Conservation (phyloP, 2,113 vertebrate species). For the Perca schrenkii region DNA sequence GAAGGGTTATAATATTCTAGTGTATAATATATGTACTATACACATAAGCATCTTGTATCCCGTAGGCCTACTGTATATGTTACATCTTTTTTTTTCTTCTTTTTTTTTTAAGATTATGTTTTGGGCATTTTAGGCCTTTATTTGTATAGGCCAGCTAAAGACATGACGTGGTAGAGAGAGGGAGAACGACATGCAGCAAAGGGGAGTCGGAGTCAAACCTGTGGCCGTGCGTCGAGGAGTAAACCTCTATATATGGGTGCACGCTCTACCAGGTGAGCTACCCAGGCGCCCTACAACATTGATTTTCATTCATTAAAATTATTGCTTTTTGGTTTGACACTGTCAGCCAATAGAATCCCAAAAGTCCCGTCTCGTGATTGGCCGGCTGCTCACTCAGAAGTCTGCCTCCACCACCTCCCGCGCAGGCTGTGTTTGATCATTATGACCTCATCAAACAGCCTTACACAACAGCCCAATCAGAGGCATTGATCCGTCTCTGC, state of each 20-base stretch:
- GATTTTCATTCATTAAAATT: conserved; percentile 17
- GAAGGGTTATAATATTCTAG: background rate
- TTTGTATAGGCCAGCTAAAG: too few relatives aligned
- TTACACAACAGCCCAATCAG: conserved; percentile 77
- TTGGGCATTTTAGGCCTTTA: too few relatives aligned
- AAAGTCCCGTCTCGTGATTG: conserved; percentile 9
- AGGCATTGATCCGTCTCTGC: conserved; percentile 70
- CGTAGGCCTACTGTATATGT: background rate
- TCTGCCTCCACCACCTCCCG: conserved; percentile 5
- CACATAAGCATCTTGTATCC: background rate
- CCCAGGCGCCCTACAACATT: background rate
- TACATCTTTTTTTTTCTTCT: too few relatives aligned
- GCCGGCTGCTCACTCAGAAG: background rate
- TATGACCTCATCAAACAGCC: conserved; percentile 68
- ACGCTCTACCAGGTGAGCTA: too few relatives aligned
- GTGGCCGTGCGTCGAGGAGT: too few relatives aligned
- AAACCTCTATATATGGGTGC: too few relatives aligned
- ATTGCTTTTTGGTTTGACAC: conserved; percentile 7
- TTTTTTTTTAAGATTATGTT: too few relatives aligned
- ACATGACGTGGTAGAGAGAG: too few relatives aligned
- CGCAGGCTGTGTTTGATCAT: conserved; percentile 33
- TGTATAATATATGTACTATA: background rate
- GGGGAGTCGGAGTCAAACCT: too few relatives aligned
- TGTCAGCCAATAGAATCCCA: conserved; percentile 7
- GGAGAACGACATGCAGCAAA: too few relatives aligned